Evolutionary conservation across 1,140 invertebrate genomes (phyloP).

Genomic region (Zaprionus africanus): DNA sequence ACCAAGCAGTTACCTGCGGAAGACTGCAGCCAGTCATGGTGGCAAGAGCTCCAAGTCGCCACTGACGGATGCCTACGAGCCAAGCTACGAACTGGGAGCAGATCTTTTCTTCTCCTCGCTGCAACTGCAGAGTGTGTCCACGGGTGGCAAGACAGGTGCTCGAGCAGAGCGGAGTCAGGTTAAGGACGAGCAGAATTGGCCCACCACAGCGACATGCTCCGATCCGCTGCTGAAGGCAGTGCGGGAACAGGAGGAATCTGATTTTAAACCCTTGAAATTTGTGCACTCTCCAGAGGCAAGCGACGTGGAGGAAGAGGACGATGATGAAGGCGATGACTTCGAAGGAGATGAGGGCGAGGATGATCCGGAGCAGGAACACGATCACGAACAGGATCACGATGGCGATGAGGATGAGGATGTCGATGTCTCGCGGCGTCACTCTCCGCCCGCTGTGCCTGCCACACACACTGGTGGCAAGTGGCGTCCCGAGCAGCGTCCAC

Average conservation of each 20-base stretch:
- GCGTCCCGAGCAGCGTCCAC: conserved; percentile 85
- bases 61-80: conserved; percentile 71
- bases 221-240: conserved; percentile 88
- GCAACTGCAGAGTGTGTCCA: conserved; percentile 91
- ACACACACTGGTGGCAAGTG: conserved; percentile 91
- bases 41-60: conserved; percentile 70
- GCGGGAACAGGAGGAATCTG: conserved; percentile 84
- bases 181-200: conserved; percentile 50
- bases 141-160: conserved; percentile 83
- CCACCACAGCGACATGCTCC: conserved; percentile 24
- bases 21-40: conserved; percentile 62
- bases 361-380: conserved; percentile 85
- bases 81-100: conserved; percentile 87
- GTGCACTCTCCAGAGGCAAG: conserved; percentile 78
- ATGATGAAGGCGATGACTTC: conserved; percentile 59
- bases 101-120: conserved; percentile 94
- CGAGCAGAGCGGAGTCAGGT: conserved; percentile 10
- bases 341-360: conserved; percentile 86
- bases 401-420: conserved; percentile 86
- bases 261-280: conserved; percentile 83
- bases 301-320: conserved; percentile 84
- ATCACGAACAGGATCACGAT: conserved; percentile 86
- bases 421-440: conserved; percentile 69
- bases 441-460: conserved; percentile 85
- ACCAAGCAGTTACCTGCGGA: conserved; percentile 65